phyloP scores from a whole-genome alignment of 2,888 invertebrate genomes.

The Amblyjoppa proteus region DNA sequence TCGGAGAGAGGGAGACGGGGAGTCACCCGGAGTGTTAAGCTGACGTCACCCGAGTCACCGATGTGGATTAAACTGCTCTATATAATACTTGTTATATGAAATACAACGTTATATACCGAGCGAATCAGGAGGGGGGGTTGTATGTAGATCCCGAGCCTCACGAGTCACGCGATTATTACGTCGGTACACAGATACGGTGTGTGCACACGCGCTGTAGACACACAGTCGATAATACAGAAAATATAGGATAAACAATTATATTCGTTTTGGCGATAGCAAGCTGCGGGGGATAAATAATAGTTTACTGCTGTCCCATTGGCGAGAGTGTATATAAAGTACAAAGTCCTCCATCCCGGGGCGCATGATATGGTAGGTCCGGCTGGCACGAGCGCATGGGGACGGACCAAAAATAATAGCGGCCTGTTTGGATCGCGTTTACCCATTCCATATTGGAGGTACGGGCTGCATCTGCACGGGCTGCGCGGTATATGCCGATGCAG shows the following conservation, averaged over 20 bases:
- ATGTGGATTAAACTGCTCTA: slow-evolving; percentile 13
- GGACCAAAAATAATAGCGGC: slow-evolving; percentile 42
- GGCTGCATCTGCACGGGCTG: slow-evolving; percentile 1
- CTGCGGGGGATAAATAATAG: slow-evolving; percentile 41
- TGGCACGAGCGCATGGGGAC: slow-evolving; percentile 8
- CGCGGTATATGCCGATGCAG: slow-evolving; percentile 5
- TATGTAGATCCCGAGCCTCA: not conserved
- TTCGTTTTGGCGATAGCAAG: slow-evolving; percentile 11
- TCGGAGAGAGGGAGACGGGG: not conserved
- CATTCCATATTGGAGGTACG: slow-evolving; percentile 13
- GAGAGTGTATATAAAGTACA: slow-evolving; percentile 17
- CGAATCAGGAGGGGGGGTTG: not conserved
- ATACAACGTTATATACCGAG: not conserved
- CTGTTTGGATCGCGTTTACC: slow-evolving; percentile 51
- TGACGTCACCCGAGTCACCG: slow-evolving; percentile 58
- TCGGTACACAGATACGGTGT: slow-evolving; percentile 8
- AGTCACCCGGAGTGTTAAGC: slow-evolving; percentile 38
- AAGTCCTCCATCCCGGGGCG: slow-evolving; percentile 2
- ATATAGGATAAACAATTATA: slow-evolving; percentile 40
- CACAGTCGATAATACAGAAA: slow-evolving; percentile 33
- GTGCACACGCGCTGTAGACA: not conserved
- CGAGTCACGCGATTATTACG: slow-evolving; percentile 6
- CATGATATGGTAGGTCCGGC: slow-evolving; percentile 21
- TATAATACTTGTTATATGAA: not conserved
- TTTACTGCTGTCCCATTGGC: not conserved